Conservation (phyloP, 2,797 vertebrate species). For the Neosilurus hyrtlii region DNA sequence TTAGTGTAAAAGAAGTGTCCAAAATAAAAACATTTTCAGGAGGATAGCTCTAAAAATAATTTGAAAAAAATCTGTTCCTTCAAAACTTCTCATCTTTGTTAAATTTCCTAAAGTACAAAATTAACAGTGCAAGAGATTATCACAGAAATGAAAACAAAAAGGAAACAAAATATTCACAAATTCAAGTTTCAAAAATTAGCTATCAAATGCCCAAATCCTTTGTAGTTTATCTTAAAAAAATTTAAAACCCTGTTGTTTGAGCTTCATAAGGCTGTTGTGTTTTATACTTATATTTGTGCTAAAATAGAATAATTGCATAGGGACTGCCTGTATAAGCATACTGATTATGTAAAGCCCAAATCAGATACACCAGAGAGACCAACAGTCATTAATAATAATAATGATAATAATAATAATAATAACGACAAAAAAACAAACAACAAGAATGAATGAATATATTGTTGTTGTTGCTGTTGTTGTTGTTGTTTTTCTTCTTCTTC, state of each 20-base stretch:
- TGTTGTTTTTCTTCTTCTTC: too few relatives aligned
- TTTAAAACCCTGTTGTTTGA: conserved; percentile 3
- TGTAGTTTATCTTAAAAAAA: conserved; percentile 8
- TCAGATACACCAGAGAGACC: background rate
- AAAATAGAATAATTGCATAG: conserved; percentile 11
- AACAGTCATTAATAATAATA: background rate
- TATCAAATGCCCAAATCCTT: background rate
- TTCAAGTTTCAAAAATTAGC: background rate
- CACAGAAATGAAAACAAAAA: background rate
- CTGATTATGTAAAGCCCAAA: conserved; percentile 25
- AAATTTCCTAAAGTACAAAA: background rate
- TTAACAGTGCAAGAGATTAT: background rate
- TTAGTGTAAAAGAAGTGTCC: background rate
- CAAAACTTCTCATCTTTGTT: background rate
- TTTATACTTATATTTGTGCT: background rate
- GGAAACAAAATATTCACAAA: background rate
- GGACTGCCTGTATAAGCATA: background rate
- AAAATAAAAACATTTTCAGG: background rate
- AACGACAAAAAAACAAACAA: too few relatives aligned
- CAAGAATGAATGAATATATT: too few relatives aligned
- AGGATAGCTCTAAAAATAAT: background rate
- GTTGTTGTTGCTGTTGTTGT: too few relatives aligned
- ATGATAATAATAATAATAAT: background rate
- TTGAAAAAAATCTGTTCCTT: too few relatives aligned
- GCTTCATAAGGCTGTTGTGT: background rate